Evolutionary conservation across 2,888 invertebrate genomes (phyloP).

Genomic region (Fissipunctia ypsillon): DNA sequence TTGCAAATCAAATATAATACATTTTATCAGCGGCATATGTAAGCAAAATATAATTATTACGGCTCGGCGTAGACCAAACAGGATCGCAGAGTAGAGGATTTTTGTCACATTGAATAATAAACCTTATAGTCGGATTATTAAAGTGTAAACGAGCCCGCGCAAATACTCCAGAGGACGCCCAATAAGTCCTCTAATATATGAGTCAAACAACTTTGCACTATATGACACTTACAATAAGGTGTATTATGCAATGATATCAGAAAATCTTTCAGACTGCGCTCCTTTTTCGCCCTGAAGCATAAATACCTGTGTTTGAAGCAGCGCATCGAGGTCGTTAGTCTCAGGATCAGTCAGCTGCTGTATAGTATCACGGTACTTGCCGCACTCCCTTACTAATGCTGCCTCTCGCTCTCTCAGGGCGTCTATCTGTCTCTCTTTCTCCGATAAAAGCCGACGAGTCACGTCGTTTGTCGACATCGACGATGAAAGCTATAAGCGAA

Average conservation of each 20-base stretch:
- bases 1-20: conserved; percentile 8
- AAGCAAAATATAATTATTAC: conserved; percentile 9
- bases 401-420: conserved; percentile 91
- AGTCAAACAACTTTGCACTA: background rate
- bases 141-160: background rate
- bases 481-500: conserved; percentile 51
- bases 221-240: accelerated
- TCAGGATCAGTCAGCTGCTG: conserved; percentile 92
- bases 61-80: background rate
- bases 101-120: background rate
- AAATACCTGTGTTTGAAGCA: conserved; percentile 83
- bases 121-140: background rate
- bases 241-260: conserved; percentile 5
- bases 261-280: background rate
- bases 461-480: conserved; percentile 91
- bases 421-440: conserved; percentile 93
- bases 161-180: accelerated
- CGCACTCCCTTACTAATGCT: conserved; percentile 91
- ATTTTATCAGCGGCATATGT: conserved; percentile 6
- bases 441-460: conserved; percentile 92
- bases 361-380: conserved; percentile 92
- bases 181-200: background rate
- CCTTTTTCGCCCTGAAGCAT: background rate
- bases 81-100: background rate
- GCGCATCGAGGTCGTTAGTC: conserved; percentile 88